Evolutionary conservation across 2,888 invertebrate genomes (phyloP).

Genomic region (Hypsopygia costalis): DNA sequence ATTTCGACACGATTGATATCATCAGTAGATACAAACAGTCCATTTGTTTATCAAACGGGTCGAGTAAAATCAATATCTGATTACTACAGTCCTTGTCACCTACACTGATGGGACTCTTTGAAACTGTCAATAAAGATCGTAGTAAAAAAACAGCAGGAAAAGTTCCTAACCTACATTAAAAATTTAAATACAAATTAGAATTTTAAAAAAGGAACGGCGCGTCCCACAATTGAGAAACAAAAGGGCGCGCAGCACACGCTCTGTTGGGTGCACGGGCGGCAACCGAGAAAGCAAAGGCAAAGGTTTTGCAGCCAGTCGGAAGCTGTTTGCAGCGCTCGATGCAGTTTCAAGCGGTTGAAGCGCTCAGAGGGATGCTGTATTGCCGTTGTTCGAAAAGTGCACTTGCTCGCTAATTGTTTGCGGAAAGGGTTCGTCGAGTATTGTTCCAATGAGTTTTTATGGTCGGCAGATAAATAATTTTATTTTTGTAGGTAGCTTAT

Average conservation of each 20-base stretch:
- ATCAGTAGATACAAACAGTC: too few relatives aligned
- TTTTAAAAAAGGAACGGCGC: conserved; percentile 21
- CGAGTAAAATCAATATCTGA: too few relatives aligned
- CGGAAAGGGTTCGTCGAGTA: conserved; percentile 75
- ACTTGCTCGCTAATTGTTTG: conserved; percentile 77
- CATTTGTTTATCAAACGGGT: too few relatives aligned
- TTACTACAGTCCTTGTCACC: too few relatives aligned
- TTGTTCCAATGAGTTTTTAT: conserved; percentile 60
- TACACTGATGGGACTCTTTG: too few relatives aligned
- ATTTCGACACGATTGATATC: too few relatives aligned
- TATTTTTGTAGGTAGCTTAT: too few relatives aligned
- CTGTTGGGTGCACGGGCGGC: conserved; percentile 49
- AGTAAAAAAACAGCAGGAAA: not conserved
- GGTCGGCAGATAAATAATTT: conserved; percentile 41
- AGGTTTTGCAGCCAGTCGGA: conserved; percentile 67
- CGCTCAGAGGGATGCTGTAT: conserved; percentile 55
- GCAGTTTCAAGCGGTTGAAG: conserved; percentile 17
- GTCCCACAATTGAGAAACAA: conserved; percentile 52
- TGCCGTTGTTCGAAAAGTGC: conserved; percentile 68
- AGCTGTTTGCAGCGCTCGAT: conserved; percentile 36
- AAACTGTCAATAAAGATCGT: too few relatives aligned
- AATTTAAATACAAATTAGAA: conserved; percentile 12
- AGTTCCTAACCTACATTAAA: conserved; percentile 3
- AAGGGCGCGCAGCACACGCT: conserved; percentile 44
- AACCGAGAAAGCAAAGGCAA: conserved; percentile 57